These are phyloP conservation scores for Strongylocentrotus purpuratus DNA, from an alignment of 35 echinoderm and acorn worm species.

Conservation along the genomic window DNA sequence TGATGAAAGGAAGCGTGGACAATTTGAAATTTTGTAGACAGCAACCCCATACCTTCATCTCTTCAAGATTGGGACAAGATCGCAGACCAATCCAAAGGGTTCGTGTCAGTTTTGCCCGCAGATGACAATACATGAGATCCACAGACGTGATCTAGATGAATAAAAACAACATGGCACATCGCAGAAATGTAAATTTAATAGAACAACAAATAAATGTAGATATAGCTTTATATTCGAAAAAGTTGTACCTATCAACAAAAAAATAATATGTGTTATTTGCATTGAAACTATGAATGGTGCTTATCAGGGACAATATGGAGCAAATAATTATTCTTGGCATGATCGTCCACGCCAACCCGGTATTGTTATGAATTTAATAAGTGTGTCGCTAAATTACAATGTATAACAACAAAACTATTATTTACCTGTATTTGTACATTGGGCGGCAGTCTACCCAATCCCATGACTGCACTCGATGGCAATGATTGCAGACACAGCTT, in stretches of 20 bases:
- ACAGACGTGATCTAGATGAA: background rate
- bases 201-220: no score
- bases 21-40: background rate
- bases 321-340: no score
- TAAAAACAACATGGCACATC: background rate
- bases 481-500: background rate
- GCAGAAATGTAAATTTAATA: no score
- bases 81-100: background rate
- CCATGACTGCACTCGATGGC: background rate
- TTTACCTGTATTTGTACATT: background rate
- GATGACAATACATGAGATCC: background rate
- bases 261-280: no score
- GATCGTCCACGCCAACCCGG: no score
- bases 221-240: no score
- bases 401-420: background rate
- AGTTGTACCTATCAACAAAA: no score
- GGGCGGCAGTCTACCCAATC: background rate
- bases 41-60: slow-evolving; percentile 24
- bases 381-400: no score
- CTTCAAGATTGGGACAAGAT: background rate
- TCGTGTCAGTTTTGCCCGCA: background rate
- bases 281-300: no score
- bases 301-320: no score
- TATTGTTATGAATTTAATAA: background rate
- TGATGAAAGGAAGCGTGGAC: background rate